Conservation (phyloP, 2,113 vertebrate species). For the Anguilla rostrata region DNA sequence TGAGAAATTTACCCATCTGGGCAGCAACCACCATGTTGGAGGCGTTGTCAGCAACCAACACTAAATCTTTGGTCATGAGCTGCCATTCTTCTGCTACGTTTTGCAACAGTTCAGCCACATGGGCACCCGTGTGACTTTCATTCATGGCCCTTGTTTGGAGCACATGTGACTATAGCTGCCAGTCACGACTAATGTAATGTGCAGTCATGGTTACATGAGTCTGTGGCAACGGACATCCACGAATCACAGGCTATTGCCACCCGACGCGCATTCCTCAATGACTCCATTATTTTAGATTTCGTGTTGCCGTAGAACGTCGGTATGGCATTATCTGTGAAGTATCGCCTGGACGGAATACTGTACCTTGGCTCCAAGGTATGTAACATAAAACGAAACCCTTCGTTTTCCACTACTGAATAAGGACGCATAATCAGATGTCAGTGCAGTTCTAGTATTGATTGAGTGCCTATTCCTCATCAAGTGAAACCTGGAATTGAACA, state of each 20-base stretch:
- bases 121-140: neutral
- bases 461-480: too few species aligned
- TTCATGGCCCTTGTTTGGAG: neutral
- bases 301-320: too few species aligned
- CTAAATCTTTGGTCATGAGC: conserved; percentile 10
- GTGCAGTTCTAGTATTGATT: too few species aligned
- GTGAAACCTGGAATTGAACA: too few species aligned
- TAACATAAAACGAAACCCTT: too few species aligned
- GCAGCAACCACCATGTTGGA: conserved; percentile 1
- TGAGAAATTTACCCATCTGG: neutral
- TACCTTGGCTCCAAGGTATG: too few species aligned
- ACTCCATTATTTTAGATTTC: neutral
- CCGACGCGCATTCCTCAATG: neutral
- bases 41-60: conserved; percentile 1
- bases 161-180: neutral
- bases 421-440: too few species aligned
- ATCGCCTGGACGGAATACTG: neutral
- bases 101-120: neutral
- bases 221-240: neutral
- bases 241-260: neutral
- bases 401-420: too few species aligned
- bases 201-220: neutral
- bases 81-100: conserved; percentile 13
- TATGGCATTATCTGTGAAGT: too few species aligned
- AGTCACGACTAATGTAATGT: too few species aligned